Evolutionary conservation across 2,113 vertebrate genomes (phyloP), one percentile per base, ranked within the genome.

Genomic region (Eubucco bourcierii): DNA sequence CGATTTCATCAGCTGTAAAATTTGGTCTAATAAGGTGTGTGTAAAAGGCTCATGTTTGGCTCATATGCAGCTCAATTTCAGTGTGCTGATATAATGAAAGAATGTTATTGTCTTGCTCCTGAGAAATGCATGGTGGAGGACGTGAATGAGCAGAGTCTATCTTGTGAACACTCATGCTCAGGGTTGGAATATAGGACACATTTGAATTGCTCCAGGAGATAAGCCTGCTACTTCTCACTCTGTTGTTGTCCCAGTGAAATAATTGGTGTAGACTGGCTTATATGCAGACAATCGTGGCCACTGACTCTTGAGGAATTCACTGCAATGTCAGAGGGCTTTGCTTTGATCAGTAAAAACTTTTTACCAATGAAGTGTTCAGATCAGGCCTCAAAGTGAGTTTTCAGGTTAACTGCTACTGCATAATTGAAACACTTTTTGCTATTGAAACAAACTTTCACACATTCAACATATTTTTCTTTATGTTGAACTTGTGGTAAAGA

Each of bases 281-380:
- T 18, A 13, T 29, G 66, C 15, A 64, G 25, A 13, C 46, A 58
- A 0, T 47, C 3, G 0, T 7, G 24, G 25, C n/a, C 67, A 5
- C 7, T 80, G 34, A n/a, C 7, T 90, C 52, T 65, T 33, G 19
- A 33, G 23, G n/a, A 15, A 72, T 81, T 75, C 9, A 12, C 23
- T 33, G 39, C 16, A 34, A 31, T 29, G 15, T 59, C 50, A 60
- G 84, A 67, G 31, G 47, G 50, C 50, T 25, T 25, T 52, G 24
- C 50, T 52, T 52, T 24, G 50, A 88, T 80, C 21, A 9, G 13
- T 8, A 34, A 21, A 46, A 71, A 8, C 7, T 75, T 84, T 64
- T 41, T 63, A 29, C 71, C 17, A 33, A 21, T 64, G 37, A 64
- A 80, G 79, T 72, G 7, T 39, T 70, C 28, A 31, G 31, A 24